These are phyloP conservation scores for Chloropsis hardwickii DNA, from an alignment of 2,113 vertebrate species.

Conservation along the genomic window DNA sequence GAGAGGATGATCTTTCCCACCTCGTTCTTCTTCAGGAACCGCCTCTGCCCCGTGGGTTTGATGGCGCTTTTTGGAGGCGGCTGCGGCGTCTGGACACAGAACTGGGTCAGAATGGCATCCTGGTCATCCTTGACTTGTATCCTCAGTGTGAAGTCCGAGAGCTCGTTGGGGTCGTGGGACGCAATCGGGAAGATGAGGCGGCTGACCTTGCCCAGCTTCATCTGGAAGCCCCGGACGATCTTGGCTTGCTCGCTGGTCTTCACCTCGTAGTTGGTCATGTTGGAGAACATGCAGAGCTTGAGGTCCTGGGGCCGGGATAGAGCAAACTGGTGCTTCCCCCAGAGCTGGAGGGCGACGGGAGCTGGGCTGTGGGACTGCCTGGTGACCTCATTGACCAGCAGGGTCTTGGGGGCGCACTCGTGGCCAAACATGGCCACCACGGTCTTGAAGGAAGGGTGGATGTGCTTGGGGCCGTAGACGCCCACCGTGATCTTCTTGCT, in stretches of 20 bases:
- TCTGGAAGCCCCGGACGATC: conserved; percentile 88
- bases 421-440: conserved; percentile 94
- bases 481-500: conserved; percentile 90
- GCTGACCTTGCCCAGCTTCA: conserved; percentile 92
- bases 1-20: conserved; percentile 91
- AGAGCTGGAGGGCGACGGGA: conserved; percentile 88
- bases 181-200: conserved; percentile 86
- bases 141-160: conserved; percentile 89
- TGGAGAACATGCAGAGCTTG: conserved; percentile 88
- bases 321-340: conserved; percentile 94
- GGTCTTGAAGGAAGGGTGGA: conserved; percentile 94
- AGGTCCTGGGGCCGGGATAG: conserved; percentile 88
- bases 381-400: conserved; percentile 86
- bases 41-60: conserved; percentile 79
- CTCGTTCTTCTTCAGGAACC: conserved; percentile 97
- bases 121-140: conserved; percentile 89
- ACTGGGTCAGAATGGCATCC: conserved; percentile 87
- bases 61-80: conserved; percentile 85
- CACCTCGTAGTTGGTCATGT: conserved; percentile 92
- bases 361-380: conserved; percentile 77
- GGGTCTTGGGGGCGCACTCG: conserved; percentile 90
- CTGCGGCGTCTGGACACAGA: conserved; percentile 91
- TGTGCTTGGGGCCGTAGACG: conserved; percentile 93
- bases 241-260: conserved; percentile 81
- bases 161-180: conserved; percentile 78